Evolutionary conservation across 2,797 vertebrate species (phyloP).

Genomic region (Selene dorsalis): DNA sequence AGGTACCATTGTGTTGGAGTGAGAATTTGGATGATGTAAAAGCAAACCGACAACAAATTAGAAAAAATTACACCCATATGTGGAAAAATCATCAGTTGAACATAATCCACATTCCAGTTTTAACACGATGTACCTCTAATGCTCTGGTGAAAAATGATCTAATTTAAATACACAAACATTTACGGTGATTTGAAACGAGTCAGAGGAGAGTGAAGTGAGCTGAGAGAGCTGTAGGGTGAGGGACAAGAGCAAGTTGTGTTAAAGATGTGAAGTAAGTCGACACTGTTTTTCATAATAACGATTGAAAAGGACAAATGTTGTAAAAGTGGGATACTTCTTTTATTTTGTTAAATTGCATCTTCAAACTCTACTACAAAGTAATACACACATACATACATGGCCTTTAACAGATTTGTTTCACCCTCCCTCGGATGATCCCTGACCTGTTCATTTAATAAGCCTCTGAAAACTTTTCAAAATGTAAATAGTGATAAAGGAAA

Average conservation of each 20-base stretch:
- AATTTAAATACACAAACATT: constrained; percentile 19
- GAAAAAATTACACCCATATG: constrained; percentile 15
- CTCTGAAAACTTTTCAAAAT: constrained; percentile 71
- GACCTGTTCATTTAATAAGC: constrained; percentile 57
- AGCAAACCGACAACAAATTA: constrained; percentile 8
- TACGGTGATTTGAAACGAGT: constrained; percentile 44
- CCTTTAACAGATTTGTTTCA: constrained; percentile 17
- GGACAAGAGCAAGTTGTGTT: constrained; percentile 45
- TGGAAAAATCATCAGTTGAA: neutral
- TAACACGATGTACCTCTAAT: constrained; percentile 38
- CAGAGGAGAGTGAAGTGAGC: constrained; percentile 18
- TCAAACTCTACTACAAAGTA: neutral
- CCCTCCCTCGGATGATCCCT: constrained; percentile 21
- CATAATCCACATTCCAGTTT: constrained; percentile 36
- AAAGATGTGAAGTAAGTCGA: constrained; percentile 37
- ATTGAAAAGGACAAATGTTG: constrained; percentile 16
- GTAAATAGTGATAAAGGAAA: constrained; percentile 82
- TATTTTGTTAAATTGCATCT: neutral
- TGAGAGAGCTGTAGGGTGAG: constrained; percentile 22
- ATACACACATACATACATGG: neutral
- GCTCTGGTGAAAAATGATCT: constrained; percentile 8
- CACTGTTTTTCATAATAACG: constrained; percentile 15
- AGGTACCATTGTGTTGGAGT: constrained; percentile 37
- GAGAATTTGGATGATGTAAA: constrained; percentile 46
- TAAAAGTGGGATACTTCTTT: neutral